Evolutionary conservation across 2,797 vertebrate species (phyloP), one percentile per base, ranked within the genome.

Genomic region (Acipenser transmontanus): DNA sequence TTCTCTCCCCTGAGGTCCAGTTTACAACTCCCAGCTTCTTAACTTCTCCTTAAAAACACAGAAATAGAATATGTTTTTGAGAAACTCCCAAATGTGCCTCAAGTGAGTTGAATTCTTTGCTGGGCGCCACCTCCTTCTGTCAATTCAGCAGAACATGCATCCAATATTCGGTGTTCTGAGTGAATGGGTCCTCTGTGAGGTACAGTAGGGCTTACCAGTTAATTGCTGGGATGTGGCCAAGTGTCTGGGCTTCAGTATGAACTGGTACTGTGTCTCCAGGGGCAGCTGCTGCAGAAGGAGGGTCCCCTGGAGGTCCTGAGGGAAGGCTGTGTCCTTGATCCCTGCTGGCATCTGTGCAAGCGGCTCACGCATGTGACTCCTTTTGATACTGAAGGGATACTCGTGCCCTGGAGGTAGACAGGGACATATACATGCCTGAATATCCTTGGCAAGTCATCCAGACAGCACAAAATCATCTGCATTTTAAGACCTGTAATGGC

Each of bases 361-460:
- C 1, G 87, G 84, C 0, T 94, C 89, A 5, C 93, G 90, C 67
- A 98, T 88, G 77, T 98, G 94, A 85, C 91, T 95, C 93, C 96
- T 97, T 90, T 95, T 96, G 69, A 98, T 97, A 80, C 91, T 93
- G 77, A 95, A 97, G 70, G 96, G 96, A 80, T 92, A 94, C 80
- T 98, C 96, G 1, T 98, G 96, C 59, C 96, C 96, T 98, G 80
- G 74, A 79, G 4, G 34, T 34, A n/a, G 70, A 60, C 68, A 69
- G 14, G 63, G 59, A 6, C 13, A 47, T 56, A 61, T 71, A 14
- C 10, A 8, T 52, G 34, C 34, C 34, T 34, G 34, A 34, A 34
- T 34, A 34, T 34, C 34, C 34, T 34, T 34, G 34, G 34, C 34
- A 34, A 34, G 34, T 4, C 34, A 34, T 34, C 34, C 34, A 34